Evolutionary conservation across 2,113 vertebrate species (phyloP).

Genomic region (Notiomystis cincta): DNA sequence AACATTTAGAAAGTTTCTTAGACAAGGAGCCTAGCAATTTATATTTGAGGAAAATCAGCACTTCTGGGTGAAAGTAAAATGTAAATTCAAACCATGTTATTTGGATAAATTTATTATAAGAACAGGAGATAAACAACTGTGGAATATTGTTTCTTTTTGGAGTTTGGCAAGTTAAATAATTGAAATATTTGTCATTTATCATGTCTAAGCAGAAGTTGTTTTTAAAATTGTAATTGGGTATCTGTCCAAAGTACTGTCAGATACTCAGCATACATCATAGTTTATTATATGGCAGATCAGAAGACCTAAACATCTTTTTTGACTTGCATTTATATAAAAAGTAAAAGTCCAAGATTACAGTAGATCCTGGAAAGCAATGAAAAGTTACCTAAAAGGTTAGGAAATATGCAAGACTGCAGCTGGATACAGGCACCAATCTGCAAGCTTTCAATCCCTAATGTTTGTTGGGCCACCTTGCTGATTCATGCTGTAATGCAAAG

Average conservation of each 20-base stretch:
- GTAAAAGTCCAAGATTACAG: background rate
- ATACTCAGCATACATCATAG: background rate
- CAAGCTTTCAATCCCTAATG: background rate
- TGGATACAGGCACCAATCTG: background rate
- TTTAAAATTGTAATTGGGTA: background rate
- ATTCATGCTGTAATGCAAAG: background rate
- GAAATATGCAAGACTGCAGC: background rate
- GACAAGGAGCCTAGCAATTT: background rate
- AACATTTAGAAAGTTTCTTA: background rate
- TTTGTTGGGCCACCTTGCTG: background rate
- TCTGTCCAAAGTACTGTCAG: background rate
- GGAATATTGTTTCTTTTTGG: background rate
- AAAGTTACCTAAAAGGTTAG: background rate
- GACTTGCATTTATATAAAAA: background rate
- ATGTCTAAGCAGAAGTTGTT: background rate
- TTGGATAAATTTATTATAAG: background rate
- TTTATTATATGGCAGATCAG: background rate
- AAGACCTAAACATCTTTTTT: background rate
- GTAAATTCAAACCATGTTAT: background rate
- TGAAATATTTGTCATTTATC: background rate
- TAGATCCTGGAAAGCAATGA: background rate
- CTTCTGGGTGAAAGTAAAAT: background rate
- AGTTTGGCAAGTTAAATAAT: background rate
- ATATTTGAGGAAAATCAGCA: background rate
- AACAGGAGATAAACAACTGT: background rate